A percentile compares a stretch with the other conserved stretches of the same genome.
Evolutionary conservation across 2,797 vertebrate species (phyloP).

Genomic region (Phataginus tetradactyla): DNA sequence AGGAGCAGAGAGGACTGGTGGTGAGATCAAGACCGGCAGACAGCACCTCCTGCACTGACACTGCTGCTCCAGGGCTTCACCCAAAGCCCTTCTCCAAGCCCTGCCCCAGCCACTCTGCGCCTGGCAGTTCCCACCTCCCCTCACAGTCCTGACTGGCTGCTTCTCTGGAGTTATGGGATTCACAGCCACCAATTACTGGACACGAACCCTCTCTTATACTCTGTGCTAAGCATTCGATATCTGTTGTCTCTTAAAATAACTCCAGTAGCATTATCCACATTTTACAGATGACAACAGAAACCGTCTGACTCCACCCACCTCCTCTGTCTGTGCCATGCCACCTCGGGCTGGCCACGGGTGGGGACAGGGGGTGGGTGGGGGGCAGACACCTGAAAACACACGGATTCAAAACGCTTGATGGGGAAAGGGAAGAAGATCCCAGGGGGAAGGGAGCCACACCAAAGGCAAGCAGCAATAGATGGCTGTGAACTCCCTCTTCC

Average conservation of each 20-base stretch:
- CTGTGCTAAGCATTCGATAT: background rate
- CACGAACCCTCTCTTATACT: background rate
- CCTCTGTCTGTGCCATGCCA: accelerated
- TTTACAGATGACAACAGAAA: background rate
- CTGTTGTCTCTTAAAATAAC: background rate
- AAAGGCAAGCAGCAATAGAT: background rate
- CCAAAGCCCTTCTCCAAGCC: background rate
- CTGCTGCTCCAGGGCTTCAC: background rate
- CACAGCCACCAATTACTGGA: background rate
- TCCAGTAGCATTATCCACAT: too few species aligned
- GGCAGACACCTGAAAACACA: background rate
- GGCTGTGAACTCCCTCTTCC: background rate
- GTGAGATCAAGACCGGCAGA: background rate
- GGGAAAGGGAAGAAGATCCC: background rate
- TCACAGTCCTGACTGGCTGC: background rate
- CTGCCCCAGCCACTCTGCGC: background rate
- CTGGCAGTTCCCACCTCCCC: background rate
- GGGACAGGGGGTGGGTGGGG: background rate
- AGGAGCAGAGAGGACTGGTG: background rate
- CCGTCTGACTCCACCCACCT: background rate
- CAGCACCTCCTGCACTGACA: too few species aligned
- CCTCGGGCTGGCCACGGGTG: background rate
- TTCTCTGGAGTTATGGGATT: background rate
- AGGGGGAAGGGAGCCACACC: background rate
- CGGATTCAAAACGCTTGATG: background rate